Percentiles rank a stretch among this genome's conserved stretches.
Conservation (phyloP, 2,113 vertebrate species). For the Melanerpes aurifrons region DNA sequence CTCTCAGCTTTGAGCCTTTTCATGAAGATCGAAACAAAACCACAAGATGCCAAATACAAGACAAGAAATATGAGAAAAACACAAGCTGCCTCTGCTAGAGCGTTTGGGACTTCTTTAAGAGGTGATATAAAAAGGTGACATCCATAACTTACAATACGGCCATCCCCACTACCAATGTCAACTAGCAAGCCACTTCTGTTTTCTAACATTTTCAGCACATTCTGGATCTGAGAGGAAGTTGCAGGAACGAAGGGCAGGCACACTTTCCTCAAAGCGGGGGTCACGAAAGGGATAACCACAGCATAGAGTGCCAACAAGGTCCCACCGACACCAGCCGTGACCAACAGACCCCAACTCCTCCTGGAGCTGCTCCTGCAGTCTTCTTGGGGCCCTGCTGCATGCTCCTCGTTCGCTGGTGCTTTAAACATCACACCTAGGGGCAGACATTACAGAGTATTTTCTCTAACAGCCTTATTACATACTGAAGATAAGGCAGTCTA, state of each 20-base stretch:
- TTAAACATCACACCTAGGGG: background rate
- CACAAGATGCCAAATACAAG: background rate
- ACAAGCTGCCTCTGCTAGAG: accelerated
- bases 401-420: accelerated
- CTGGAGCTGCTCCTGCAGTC: background rate
- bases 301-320: constrained; percentile 84
- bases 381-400: accelerated
- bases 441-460: accelerated
- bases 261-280: constrained; percentile 86
- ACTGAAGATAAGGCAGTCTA: accelerated
- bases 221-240: constrained; percentile 84
- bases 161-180: constrained; percentile 95
- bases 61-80: background rate
- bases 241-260: constrained; percentile 96
- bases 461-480: accelerated
- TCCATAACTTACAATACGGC: constrained; percentile 87
- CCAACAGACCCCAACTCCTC: constrained; percentile 76
- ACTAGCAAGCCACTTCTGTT: constrained; percentile 82
- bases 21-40: background rate
- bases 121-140: accelerated
- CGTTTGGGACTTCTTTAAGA: accelerated
- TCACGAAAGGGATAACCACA: constrained; percentile 83
- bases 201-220: constrained; percentile 82
- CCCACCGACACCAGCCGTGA: constrained; percentile 80
- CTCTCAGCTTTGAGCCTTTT: background rate